Evolutionary conservation across 2,888 invertebrate genomes (phyloP).

Genomic region (Ectemnius cavifrons): DNA sequence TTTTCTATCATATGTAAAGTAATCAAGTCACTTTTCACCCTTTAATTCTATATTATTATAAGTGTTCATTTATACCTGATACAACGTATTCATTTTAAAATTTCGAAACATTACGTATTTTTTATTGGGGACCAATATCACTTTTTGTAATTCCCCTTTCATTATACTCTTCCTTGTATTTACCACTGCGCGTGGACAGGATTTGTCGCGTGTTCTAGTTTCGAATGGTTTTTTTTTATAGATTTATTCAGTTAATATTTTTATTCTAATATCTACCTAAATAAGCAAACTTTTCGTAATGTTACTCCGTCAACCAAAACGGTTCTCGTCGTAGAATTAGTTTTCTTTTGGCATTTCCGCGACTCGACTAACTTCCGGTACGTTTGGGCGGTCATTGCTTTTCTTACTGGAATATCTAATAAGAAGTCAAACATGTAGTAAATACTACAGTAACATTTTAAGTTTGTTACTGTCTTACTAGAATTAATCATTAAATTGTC

Average conservation of each 20-base stretch:
- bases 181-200: too few relatives aligned
- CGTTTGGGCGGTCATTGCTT: background rate
- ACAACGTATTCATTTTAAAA: constrained; percentile 68
- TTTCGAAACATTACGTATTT: constrained; percentile 72
- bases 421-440: too few relatives aligned
- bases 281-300: background rate
- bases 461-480: too few relatives aligned
- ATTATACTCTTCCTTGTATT: constrained; percentile 40
- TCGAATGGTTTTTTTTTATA: too few relatives aligned
- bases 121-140: constrained; percentile 67
- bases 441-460: too few relatives aligned
- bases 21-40: background rate
- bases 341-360: background rate
- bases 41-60: background rate
- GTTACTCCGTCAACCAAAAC: background rate
- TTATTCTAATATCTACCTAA: background rate
- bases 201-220: background rate
- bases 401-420: too few relatives aligned
- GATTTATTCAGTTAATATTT: too few relatives aligned
- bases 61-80: constrained; percentile 66
- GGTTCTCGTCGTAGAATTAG: background rate
- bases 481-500: too few relatives aligned
- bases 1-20: constrained; percentile 45
- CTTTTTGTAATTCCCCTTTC: constrained; percentile 40
- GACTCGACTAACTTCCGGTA: background rate